Base-by-base conservation (phyloP, 2,888 invertebrate species). In the Spicauda simplicius region DNA sequence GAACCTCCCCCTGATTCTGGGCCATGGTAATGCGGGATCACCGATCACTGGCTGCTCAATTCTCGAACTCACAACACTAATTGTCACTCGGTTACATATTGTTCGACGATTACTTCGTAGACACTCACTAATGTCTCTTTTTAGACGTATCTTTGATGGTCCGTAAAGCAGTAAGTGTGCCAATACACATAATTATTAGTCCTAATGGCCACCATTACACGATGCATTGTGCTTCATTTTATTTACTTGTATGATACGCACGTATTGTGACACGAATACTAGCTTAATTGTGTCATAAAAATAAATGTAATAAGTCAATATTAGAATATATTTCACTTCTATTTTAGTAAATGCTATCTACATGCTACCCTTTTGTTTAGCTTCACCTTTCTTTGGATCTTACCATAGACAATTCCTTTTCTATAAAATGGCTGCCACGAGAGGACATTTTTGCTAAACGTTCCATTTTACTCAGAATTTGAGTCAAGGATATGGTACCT, bases 161-260 rank as follows among this genome's bases (percentile, higher is more conserved):
- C 80, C 82, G 85, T 85, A 84, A 81, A 85, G 82, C 81, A 81
- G 81, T 90, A 92, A 90, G 91, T 91, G 86, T 91, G 91, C 90
- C 92, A 93, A 90, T 92, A 90, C 86, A 91, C 93, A 92, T 92
- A 93, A 91, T 93, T 91, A 91, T 92, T 92, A 82, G 83, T 88
- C 83, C 79, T 93, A 93, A 93, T 93, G 93, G 93, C 93, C 91
- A 91, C 93, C 93, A 93, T 92, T 91, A 91, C 91, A 92, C 90
- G 90, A 90, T 87, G 90, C 91, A 90, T 88, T 90, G 88, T 85
- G 82, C 83, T 87, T 88, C 87, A 90, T 87, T 86, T 84, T 86
- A 82, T 65, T 76, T 80, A 82, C 81, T 80, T 81, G 69, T 77
- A 77, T 72, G 74, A 75, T 81, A 80, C 81, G 82, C 80, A 77